Evolutionary conservation across 1,140 invertebrate genomes (phyloP), one percentile per base, ranked within the genome.

Genomic region (Musca domestica): DNA sequence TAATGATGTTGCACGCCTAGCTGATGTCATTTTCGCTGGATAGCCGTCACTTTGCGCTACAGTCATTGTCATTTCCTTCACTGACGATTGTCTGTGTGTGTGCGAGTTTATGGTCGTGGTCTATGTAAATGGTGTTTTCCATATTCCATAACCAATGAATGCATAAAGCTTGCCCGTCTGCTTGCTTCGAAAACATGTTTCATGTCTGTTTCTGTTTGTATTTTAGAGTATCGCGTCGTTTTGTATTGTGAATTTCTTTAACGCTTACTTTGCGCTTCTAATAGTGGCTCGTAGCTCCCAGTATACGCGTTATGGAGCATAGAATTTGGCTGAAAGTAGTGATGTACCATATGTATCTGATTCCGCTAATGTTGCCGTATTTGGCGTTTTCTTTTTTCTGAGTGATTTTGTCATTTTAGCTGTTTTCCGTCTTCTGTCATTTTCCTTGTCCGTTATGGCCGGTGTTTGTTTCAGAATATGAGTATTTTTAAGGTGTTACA

Each of bases 401-500:
- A 27, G 15, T 30, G 52, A 56, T 27, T 30, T 56, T 56, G 52
- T 56, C 52, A 56, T 56, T 27, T 41, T 25, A 27, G 23, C 22
- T 41, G 22, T 56, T 27, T 56, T 56, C 2, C 22, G 12, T 27
- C 10, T 25, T 27, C 15, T 56, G 14, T 56, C 23, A 56, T 15
- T 27, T 27, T 15, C 12, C 15, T 14, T 15, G 52, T 15, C 14
- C 15, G 10, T 41, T 41, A 41, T 41, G 34, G 12, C 34, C 34
- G 12, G 2, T 12, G 34, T 41, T 54, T 56, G 25, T 25, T 12
- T 27, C 1, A 56, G 52, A 56, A 56, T 27, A 19, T 27, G 56
- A 27, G 56, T 61, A 61, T 34, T 12, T 61, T 61, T 34, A 61
- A 61, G 56, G 56, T 61, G 56, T 19, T 61, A 34, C 56, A 61